Conservation (phyloP, 1,140 invertebrate species). For the Drosophila pachea region DNA sequence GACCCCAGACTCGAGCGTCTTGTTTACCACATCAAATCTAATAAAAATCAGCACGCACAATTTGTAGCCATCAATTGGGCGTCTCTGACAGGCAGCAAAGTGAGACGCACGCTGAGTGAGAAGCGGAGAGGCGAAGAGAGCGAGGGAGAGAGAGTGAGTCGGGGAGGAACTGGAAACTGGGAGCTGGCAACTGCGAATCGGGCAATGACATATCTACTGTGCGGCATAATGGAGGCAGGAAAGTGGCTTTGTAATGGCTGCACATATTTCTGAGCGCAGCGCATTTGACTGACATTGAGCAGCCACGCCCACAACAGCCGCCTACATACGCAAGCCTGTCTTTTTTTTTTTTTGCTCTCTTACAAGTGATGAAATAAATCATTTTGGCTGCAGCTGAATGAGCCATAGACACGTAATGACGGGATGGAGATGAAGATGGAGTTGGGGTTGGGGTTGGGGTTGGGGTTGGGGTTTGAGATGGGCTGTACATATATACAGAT, state of each 20-base stretch:
- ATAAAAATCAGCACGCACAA: constrained; percentile 55
- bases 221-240: constrained; percentile 30
- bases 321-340: background rate
- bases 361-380: constrained; percentile 77
- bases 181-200: background rate
- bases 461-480: constrained; percentile 37
- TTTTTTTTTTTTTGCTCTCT: background rate
- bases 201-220: constrained; percentile 29
- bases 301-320: background rate
- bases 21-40: constrained; percentile 56
- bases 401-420: constrained; percentile 50
- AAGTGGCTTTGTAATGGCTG: constrained; percentile 33
- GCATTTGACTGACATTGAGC: constrained; percentile 24
- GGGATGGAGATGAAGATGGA: constrained; percentile 46
- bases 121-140: background rate
- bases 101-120: constrained; percentile 11
- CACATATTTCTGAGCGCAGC: constrained; percentile 23
- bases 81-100: constrained; percentile 25
- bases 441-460: constrained; percentile 37
- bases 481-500: constrained; percentile 26
- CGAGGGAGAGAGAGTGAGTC: background rate
- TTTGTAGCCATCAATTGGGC: constrained; percentile 54
- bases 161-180: background rate
- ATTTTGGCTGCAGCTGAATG: constrained; percentile 47
- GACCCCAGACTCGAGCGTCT: constrained; percentile 17